phyloP scores from a whole-genome alignment of 2,888 invertebrate species.

The Hydrotaea cyrtoneurina region DNA sequence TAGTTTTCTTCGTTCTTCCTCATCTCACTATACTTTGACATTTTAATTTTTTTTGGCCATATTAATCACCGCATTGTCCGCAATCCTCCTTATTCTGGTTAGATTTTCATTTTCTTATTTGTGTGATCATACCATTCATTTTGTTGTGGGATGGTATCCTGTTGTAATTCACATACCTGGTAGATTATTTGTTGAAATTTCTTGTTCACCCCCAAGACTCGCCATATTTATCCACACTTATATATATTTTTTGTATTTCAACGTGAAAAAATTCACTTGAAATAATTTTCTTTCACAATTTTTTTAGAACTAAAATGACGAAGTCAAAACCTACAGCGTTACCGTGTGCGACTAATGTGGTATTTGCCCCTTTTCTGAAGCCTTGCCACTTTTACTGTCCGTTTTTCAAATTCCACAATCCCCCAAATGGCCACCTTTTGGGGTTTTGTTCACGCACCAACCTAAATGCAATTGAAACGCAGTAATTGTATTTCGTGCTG shows the following conservation, averaged over 20 bases:
- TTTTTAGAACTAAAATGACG: constrained; percentile 76
- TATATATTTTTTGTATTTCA: constrained; percentile 61
- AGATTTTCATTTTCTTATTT: constrained; percentile 52
- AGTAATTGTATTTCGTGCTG: no score
- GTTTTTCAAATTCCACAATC: no score
- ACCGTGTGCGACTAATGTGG: no score
- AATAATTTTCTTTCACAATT: constrained; percentile 73
- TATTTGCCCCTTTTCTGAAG: no score
- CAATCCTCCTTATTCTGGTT: constrained; percentile 37
- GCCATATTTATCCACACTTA: constrained; percentile 80
- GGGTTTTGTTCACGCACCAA: no score
- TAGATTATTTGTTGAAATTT: constrained; percentile 80
- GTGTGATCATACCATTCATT: background rate
- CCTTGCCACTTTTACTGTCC: no score
- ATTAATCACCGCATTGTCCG: constrained; percentile 62
- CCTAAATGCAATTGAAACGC: no score
- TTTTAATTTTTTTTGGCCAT: constrained; percentile 49
- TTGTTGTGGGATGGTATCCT: background rate
- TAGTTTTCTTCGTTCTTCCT: constrained; percentile 44
- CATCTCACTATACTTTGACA: constrained; percentile 58
- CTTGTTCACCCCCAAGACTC: constrained; percentile 81
- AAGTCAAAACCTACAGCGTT: constrained; percentile 68
- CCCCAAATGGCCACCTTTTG: no score
- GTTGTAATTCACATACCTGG: constrained; percentile 77
- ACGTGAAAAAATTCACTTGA: constrained; percentile 74